Conservation (phyloP, 2,888 invertebrate species). For the Tetheella fluctuosa region DNA sequence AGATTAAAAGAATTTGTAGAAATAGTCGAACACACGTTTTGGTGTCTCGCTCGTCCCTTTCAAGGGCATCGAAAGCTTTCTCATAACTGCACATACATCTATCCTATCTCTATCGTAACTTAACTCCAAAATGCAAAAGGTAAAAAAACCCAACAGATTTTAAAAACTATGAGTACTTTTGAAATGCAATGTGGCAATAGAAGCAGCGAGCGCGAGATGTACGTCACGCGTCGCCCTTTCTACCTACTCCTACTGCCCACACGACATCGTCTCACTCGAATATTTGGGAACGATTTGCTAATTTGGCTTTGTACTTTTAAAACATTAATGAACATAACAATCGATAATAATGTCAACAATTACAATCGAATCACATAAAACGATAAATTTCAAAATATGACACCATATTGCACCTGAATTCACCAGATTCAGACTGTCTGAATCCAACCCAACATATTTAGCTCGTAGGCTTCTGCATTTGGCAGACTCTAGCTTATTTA, state of each 20-base stretch:
- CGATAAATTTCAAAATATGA: conserved; percentile 48
- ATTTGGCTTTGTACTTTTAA: conserved; percentile 54
- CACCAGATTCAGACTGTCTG: conserved; percentile 58
- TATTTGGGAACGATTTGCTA: conserved; percentile 41
- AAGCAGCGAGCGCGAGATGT: conserved; percentile 13
- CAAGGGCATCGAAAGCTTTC: conserved; percentile 43
- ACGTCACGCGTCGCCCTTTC: background rate
- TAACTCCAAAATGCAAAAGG: conserved; percentile 70
- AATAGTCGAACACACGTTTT: conserved; percentile 67
- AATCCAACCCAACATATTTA: conserved; percentile 55
- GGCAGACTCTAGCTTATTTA: conserved; percentile 60
- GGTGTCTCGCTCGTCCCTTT: conserved; percentile 66
- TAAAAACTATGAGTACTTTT: conserved; percentile 46
- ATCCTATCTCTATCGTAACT: conserved; percentile 55
- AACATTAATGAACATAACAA: conserved; percentile 46
- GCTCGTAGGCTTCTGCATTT: conserved; percentile 53
- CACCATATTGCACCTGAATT: conserved; percentile 42
- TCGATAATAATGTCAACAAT: conserved; percentile 32
- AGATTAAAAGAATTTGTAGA: conserved; percentile 61
- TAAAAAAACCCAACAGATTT: conserved; percentile 59
- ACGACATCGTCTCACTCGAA: conserved; percentile 29
- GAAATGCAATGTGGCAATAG: conserved; percentile 43
- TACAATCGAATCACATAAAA: conserved; percentile 34
- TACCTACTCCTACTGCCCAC: conserved; percentile 19
- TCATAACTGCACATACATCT: conserved; percentile 56